Conservation (phyloP, 2,888 invertebrate genomes). For the Achlya flavicornis region DNA sequence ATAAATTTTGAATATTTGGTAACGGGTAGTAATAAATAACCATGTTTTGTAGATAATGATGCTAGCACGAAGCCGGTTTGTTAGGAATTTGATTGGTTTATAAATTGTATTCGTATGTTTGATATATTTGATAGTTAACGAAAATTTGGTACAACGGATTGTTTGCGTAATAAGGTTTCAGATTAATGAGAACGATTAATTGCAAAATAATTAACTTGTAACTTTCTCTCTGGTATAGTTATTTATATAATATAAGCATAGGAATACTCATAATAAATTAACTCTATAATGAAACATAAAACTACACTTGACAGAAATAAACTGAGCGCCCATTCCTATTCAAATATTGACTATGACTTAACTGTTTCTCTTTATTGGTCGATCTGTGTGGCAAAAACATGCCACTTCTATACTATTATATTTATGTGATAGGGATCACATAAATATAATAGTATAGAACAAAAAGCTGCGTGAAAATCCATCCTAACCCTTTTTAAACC, state of each 20-base stretch:
- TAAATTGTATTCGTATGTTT: conserved; percentile 33
- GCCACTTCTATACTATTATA: no score
- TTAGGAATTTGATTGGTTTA: conserved; percentile 50
- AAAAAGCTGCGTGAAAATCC: background rate
- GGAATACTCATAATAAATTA: no score
- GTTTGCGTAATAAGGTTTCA: background rate
- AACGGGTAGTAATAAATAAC: conserved; percentile 42
- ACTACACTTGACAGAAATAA: no score
- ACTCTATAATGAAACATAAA: no score
- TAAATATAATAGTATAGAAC: background rate
- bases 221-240: no score
- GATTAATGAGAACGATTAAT: background rate
- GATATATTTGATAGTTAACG: background rate
- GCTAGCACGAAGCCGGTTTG: conserved; percentile 41
- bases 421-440: no score
- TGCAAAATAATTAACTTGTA: no score
- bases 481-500: background rate
- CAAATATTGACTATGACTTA: no score
- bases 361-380: background rate
- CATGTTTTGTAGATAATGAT: conserved; percentile 43
- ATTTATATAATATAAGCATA: no score
- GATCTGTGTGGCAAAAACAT: background rate
- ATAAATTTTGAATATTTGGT: conserved; percentile 35
- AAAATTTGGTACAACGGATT: background rate
- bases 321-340: no score